A percentile compares a stretch with the other conserved stretches of the same genome.
These are phyloP conservation scores for Drosophila nr. perissopoda DNA, from an alignment of 2,888 invertebrate genomes.

Conservation along the genomic window DNA sequence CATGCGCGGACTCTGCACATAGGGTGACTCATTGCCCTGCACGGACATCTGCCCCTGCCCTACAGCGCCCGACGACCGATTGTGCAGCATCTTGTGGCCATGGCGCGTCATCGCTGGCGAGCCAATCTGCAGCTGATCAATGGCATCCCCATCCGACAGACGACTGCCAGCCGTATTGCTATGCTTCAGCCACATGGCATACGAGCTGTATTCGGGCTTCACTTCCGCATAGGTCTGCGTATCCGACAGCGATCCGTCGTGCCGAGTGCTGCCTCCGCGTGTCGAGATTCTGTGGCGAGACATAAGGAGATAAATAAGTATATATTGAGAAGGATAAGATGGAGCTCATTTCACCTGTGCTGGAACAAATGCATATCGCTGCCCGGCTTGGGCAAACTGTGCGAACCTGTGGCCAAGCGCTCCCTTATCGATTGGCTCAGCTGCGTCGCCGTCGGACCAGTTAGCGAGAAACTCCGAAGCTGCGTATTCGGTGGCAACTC, in stretches of 20 bases:
- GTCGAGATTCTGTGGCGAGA: conserved; percentile 69
- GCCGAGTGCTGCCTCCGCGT: conserved; percentile 86
- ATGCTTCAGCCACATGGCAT: conserved; percentile 94
- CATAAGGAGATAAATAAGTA: not conserved
- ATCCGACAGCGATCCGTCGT: conserved; percentile 94
- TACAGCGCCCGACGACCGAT: conserved; percentile 64
- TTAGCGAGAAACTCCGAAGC: conserved; percentile 93
- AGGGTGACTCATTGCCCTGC: conserved; percentile 82
- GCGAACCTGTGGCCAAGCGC: conserved; percentile 92
- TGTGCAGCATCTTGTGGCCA: conserved; percentile 84
- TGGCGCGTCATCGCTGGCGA: conserved; percentile 88
- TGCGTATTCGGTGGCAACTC: conserved; percentile 89
- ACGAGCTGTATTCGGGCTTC: conserved; percentile 92
- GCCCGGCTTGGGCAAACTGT: conserved; percentile 92
- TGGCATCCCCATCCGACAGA: conserved; percentile 95
- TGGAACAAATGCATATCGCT: conserved; percentile 88
- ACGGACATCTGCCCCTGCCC: conserved; percentile 61
- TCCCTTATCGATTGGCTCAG: conserved; percentile 94
- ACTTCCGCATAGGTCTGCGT: conserved; percentile 91
- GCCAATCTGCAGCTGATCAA: conserved; percentile 91
- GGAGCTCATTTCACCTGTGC: conserved; percentile 85
- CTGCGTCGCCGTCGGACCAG: conserved; percentile 93
- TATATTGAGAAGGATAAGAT: not conserved
- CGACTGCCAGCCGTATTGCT: conserved; percentile 92
- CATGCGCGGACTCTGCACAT: conserved; percentile 88